A percentile compares a stretch with the other conserved stretches of the same genome.
These are phyloP conservation scores for Galerucella nymphaeae DNA, from an alignment of 2,888 invertebrate genomes.

Conservation along the genomic window DNA sequence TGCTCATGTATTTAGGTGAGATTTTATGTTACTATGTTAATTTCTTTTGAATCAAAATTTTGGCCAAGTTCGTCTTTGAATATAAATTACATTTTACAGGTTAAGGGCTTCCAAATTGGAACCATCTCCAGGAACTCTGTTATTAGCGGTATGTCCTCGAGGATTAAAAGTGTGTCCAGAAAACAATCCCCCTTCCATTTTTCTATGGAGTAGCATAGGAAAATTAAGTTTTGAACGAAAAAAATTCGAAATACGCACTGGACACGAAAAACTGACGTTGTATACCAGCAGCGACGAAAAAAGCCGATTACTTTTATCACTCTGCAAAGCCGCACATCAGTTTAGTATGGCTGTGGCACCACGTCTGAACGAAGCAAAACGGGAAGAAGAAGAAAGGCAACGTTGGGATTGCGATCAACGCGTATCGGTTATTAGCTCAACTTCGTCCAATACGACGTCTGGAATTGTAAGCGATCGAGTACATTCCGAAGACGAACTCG, in stretches of 20 bases:
- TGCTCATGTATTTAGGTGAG: conserved; percentile 79
- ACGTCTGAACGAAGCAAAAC: conserved; percentile 83
- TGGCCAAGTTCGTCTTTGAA: background rate
- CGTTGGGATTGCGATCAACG: conserved; percentile 64
- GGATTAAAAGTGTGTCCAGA: conserved; percentile 90
- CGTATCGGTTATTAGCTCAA: conserved; percentile 76
- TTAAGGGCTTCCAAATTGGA: conserved; percentile 82
- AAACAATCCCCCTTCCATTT: conserved; percentile 77
- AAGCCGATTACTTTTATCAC: conserved; percentile 80
- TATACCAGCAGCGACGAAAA: conserved; percentile 94
- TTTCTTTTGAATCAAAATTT: background rate
- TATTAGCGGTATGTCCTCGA: conserved; percentile 91
- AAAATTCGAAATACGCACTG: conserved; percentile 95
- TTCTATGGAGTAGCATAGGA: conserved; percentile 95
- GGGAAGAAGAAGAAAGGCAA: conserved; percentile 82
- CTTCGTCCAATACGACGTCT: conserved; percentile 96
- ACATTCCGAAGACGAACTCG: conserved; percentile 93
- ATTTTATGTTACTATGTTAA: conserved; percentile 66
- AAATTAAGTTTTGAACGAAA: conserved; percentile 96
- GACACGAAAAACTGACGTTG: conserved; percentile 87
- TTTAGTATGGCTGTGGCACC: conserved; percentile 94
- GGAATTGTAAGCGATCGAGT: conserved; percentile 95
- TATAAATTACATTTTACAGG: conserved; percentile 62
- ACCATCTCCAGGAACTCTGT: conserved; percentile 81
- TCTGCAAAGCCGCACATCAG: conserved; percentile 83